These are phyloP conservation scores for Lacanobia wlatinum DNA, from an alignment of 2,888 invertebrate species.

Conservation along the genomic window DNA sequence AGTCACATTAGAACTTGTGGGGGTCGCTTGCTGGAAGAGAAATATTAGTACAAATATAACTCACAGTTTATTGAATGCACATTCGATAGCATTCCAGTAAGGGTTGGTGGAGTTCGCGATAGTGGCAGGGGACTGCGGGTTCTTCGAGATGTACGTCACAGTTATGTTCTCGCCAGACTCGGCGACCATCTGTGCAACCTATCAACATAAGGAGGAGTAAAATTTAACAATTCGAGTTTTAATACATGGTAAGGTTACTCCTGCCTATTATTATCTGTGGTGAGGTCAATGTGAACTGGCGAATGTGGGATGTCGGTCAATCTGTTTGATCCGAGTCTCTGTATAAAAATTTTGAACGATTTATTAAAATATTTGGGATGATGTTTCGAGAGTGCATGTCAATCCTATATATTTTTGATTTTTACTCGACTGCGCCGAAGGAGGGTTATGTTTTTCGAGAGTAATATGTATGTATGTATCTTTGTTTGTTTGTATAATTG, in stretches of 20 bases:
- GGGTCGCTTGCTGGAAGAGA: background rate
- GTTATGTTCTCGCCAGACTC: slow-evolving; percentile 92
- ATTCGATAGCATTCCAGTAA: slow-evolving; percentile 92
- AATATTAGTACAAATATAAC: slow-evolving; percentile 37
- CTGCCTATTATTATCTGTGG: no score
- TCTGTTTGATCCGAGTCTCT: background rate
- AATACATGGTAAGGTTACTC: no score
- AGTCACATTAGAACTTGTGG: background rate
- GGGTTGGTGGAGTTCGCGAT: slow-evolving; percentile 90
- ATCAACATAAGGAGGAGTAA: background rate
- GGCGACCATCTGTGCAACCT: slow-evolving; percentile 85
- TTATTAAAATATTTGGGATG: no score
- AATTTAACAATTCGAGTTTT: background rate
- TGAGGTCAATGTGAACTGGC: background rate
- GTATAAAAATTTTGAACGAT: no score
- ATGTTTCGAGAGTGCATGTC: no score
- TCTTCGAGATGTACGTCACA: slow-evolving; percentile 90
- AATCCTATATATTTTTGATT: no score
- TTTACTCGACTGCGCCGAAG: no score
- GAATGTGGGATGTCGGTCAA: background rate
- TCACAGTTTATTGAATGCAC: slow-evolving; percentile 75
- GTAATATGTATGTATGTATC: no score
- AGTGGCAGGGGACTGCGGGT: slow-evolving; percentile 89
- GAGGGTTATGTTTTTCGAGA: no score
- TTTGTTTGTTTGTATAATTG: no score